Base-by-base conservation (phyloP, 1,140 invertebrate species). In the Tetramorium parvispinum region DNA sequence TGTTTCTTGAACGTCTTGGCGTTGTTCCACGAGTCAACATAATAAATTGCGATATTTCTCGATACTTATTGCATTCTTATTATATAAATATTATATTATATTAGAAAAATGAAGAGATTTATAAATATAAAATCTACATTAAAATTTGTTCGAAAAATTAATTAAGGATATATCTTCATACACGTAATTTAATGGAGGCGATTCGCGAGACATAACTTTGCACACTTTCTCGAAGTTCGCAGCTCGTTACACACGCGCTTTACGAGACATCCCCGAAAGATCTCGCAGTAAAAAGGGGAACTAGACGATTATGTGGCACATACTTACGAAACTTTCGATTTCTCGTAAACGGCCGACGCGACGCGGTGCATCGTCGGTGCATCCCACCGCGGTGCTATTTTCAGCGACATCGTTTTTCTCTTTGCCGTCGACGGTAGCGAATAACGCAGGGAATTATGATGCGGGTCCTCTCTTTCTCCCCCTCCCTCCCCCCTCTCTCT, bases 361-460 rank as follows among this genome's bases (percentile, higher is more conserved):
- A 46, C 51, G 37, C 51, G 24, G 24, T n/a, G 68, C 66, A 71
- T 61, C 87, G 59, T 70, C 46, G 40, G 46, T 83, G 43, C 59
- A 73, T 77, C 78, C 43, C 87, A 53, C 68, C 66, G 51, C 57
- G 55, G 18, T 46, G 88, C 61, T 89, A 89, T 89, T 89, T 89
- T 89, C 88, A 89, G 87, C 68, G 65, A 37, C 65, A 78, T 89
- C 88, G 88, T 89, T 89, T 89, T 89, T 89, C 88, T 89, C 73
- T 87, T 89, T 82, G 88, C 73, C 82, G 85, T 79, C 79, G 82
- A 89, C 87, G 86, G 87, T 88, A 91, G 88, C 90, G 91, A 89
- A 78, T 88, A 91, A 86, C 88, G 85, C 87, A 87, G 92, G 91
- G 92, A 95, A 93, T 95, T 94, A 94, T 92, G 92, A 94, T 89